A percentile compares a stretch with the other conserved stretches of the same genome.
These are phyloP conservation scores for Phylloscopus trochilus DNA, from an alignment of 2,113 vertebrate species.

Conservation along the genomic window DNA sequence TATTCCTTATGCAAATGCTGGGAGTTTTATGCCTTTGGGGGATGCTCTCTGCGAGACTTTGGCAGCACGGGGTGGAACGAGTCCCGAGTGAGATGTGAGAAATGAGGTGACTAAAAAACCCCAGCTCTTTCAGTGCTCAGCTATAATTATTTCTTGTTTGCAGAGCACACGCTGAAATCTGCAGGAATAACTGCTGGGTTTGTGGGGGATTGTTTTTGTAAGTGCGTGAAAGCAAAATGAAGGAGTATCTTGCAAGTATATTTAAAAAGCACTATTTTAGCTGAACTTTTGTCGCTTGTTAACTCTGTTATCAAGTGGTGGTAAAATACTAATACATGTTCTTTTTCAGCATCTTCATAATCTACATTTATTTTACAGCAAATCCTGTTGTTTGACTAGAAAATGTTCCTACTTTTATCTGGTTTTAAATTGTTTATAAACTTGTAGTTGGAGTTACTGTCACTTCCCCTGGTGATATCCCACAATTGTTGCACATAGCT, in stretches of 20 bases:
- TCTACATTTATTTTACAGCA: neutral
- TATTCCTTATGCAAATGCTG: constrained; percentile 3
- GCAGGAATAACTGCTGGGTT: constrained; percentile 16
- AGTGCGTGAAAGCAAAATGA: constrained; percentile 11
- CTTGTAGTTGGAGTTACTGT: neutral
- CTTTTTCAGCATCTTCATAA: neutral
- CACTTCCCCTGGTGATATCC: neutral
- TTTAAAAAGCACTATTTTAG: constrained; percentile 46
- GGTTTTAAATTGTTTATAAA: neutral
- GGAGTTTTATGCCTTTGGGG: neutral
- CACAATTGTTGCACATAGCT: neutral
- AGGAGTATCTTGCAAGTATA: constrained; percentile 2
- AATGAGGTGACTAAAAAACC: neutral
- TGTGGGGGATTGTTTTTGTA: constrained; percentile 27
- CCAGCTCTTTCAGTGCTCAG: neutral
- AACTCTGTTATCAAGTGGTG: neutral
- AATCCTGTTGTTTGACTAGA: neutral
- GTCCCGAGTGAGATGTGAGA: neutral
- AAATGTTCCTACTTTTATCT: neutral
- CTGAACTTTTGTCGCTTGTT: constrained; percentile 9
- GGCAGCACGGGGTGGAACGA: neutral
- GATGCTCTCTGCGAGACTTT: neutral
- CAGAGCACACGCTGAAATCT: neutral
- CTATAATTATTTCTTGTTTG: constrained; percentile 50
- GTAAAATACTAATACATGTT: neutral